These are phyloP conservation scores for Cheilosia impressa DNA, from an alignment of 2,888 invertebrate genomes.

Conservation along the genomic window DNA sequence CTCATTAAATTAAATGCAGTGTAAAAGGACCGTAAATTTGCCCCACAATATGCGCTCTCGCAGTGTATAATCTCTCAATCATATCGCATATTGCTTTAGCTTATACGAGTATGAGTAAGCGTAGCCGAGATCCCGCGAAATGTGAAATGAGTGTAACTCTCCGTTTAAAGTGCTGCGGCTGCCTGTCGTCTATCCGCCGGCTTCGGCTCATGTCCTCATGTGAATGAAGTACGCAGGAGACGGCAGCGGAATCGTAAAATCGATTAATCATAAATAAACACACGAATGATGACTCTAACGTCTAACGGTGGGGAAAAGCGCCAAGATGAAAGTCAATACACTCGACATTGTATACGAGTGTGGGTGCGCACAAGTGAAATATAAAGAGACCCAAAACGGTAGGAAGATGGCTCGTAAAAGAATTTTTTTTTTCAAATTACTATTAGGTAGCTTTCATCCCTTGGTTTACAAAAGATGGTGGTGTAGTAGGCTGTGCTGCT, in stretches of 20 bases:
- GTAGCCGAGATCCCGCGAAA: conserved; percentile 43
- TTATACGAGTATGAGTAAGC: conserved; percentile 10
- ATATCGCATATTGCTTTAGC: conserved; percentile 51
- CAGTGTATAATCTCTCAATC: conserved; percentile 65
- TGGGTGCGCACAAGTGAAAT: conserved; percentile 12
- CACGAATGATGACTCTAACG: conserved; percentile 62
- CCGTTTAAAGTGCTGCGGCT: conserved; percentile 17
- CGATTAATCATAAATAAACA: conserved; percentile 80
- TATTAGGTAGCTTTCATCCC: conserved; percentile 2
- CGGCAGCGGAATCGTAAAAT: conserved; percentile 76
- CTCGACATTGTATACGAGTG: conserved; percentile 1
- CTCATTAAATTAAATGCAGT: conserved; percentile 81
- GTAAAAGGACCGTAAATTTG: conserved; percentile 80
- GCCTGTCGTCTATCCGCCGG: conserved; percentile 6
- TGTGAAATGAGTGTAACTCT: conserved; percentile 27
- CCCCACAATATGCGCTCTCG: conserved; percentile 18
- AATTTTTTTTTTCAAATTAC: conserved; percentile 48
- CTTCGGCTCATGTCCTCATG: neutral
- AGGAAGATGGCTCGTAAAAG: conserved; percentile 63
- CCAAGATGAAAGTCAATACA: conserved; percentile 64
- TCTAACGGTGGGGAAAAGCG: conserved; percentile 61
- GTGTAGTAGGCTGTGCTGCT: conserved; percentile 24
- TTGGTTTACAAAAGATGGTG: neutral
- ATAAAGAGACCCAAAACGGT: conserved; percentile 41
- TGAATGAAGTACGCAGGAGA: conserved; percentile 17